phyloP scores from a whole-genome alignment of 2,113 vertebrate species.

The Mastomys natalensis region DNA sequence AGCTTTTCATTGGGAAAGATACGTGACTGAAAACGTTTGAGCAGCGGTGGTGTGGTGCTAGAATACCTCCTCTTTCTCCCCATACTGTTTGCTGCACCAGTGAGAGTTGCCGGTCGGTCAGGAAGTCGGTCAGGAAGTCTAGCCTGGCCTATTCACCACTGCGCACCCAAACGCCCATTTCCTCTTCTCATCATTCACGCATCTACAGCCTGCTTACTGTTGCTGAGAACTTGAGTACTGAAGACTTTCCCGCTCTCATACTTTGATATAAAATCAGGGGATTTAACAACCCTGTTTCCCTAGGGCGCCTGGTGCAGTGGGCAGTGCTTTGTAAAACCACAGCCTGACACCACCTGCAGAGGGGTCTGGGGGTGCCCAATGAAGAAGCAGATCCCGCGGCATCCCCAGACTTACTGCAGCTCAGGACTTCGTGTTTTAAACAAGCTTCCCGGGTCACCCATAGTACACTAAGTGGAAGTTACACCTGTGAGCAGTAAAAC shows the following conservation, averaged over 20 bases:
- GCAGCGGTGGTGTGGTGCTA: background rate
- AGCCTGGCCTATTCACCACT: background rate
- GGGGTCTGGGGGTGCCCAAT: background rate
- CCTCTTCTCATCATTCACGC: background rate
- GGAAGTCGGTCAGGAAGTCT: background rate
- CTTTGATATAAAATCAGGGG: background rate
- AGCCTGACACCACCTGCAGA: background rate
- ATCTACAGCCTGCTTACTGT: background rate
- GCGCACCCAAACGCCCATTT: background rate
- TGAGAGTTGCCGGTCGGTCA: background rate
- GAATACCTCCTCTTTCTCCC: background rate
- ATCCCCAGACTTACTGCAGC: background rate
- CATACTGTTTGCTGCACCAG: background rate
- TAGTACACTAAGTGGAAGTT: background rate
- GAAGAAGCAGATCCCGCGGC: background rate
- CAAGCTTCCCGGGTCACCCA: background rate
- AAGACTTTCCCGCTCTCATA: background rate
- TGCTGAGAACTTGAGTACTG: background rate
- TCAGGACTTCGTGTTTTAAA: background rate
- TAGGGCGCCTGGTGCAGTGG: background rate
- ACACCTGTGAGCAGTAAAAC: background rate
- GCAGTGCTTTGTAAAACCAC: background rate
- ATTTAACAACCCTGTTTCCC: background rate
- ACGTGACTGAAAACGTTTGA: background rate
- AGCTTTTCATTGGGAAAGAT: background rate